Base-by-base conservation (phyloP, 2,888 invertebrate genomes). In the Pollenia amentaria region DNA sequence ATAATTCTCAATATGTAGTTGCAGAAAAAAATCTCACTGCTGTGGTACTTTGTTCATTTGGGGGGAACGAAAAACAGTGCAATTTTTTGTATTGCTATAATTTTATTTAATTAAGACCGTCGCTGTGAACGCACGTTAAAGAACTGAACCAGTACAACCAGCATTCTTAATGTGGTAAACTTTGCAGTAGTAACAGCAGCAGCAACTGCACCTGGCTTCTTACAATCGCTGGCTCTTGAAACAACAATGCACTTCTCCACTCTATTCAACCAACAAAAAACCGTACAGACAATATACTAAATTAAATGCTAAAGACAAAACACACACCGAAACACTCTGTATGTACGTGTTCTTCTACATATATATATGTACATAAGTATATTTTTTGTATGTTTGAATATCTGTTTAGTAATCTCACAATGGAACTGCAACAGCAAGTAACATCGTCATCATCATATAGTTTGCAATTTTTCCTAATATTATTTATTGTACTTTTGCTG, bases 81-180 rank as follows among this genome's bases (percentile, higher is more conserved):
- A 87, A 84, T 84, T 84, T 73, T 44, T 84, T 72, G 62, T 82
- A 14, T 73, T 51, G 51, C 62, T 60, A 38, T 51, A 57, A 18
- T 78, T 69, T 53, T 21, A 53, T 60, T 78, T 57, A 82, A 69
- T 70, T 83, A 86, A 75, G 78, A 72, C 87, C 84, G 84, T 81
- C 84, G 84, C 77, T 53, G 75, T 80, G 80, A 80, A 87, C 76
- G 76, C 80, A 84, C 78, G 57, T 87, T 53, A 72, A 83, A 87
- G 83, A 87, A 87, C 84, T 80, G 67, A 84, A 69, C 84, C 62
- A 84, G 76, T 72, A 67, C 76, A 77, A 77, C 72, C 62, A 80
- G 57, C 72, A 84, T 84, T 80, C 77, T 81, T 72, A 84, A 77
- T 77, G 77, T 87, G 81, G 87, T 87, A 84, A 84, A 64, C 87